These are phyloP conservation scores for Caenorhabditis sp. DNA, from an alignment of 2,888 invertebrate genomes.

Conservation along the genomic window DNA sequence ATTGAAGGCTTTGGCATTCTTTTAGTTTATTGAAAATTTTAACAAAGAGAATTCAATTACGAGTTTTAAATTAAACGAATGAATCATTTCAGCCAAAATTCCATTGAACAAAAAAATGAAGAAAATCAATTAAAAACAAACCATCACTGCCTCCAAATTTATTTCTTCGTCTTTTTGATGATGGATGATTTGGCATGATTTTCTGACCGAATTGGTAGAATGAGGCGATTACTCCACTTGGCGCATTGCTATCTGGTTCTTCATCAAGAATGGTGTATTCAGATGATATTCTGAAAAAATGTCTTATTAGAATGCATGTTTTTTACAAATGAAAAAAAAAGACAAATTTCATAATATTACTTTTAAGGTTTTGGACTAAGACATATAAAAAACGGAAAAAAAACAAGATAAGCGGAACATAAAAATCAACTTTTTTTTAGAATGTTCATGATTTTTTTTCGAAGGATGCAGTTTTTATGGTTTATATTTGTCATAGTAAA, in stretches of 20 bases:
- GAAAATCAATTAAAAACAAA: conserved; percentile 14
- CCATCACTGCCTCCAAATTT: conserved; percentile 57
- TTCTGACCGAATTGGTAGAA: conserved; percentile 42
- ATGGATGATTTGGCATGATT: conserved; percentile 33
- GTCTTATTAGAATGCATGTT: not conserved
- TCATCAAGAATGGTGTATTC: conserved; percentile 34
- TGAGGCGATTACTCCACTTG: conserved; percentile 33
- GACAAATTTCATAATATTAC: too few relatives aligned
- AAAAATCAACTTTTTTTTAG: too few relatives aligned
- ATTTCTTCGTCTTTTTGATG: conserved; percentile 39
- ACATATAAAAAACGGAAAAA: too few relatives aligned
- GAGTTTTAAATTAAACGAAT: not conserved
- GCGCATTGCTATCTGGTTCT: conserved; percentile 25
- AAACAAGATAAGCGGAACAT: too few relatives aligned
- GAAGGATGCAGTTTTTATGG: too few relatives aligned
- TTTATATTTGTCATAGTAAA: too few relatives aligned
- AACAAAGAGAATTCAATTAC: too few relatives aligned
- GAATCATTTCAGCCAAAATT: not conserved
- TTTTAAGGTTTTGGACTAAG: too few relatives aligned
- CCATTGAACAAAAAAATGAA: too few relatives aligned
- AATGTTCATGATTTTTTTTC: too few relatives aligned
- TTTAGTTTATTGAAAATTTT: too few relatives aligned
- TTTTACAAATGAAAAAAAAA: not conserved
- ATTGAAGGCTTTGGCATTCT: too few relatives aligned
- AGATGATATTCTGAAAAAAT: conserved; percentile 24